Conservation (phyloP, 2,113 vertebrate genomes). For the Rhinolophus sinicus region DNA sequence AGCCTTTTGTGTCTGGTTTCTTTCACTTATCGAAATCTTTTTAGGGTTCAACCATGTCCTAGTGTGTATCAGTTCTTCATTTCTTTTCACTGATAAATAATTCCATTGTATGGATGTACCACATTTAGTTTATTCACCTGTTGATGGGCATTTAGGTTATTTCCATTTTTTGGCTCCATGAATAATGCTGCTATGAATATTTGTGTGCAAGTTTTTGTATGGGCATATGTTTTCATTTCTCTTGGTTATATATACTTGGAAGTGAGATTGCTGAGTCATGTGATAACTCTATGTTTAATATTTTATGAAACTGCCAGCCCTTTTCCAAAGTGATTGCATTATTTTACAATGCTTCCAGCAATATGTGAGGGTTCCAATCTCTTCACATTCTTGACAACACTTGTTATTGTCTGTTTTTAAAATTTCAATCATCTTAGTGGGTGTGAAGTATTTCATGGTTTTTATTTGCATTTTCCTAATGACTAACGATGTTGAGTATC, state of each 20-base stretch:
- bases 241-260: not conserved
- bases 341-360: not conserved
- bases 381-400: not conserved
- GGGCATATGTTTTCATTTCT: not conserved
- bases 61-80: not conserved
- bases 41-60: not conserved
- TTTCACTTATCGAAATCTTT: not conserved
- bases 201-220: not conserved
- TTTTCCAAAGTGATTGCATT: not conserved
- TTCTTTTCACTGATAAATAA: not conserved
- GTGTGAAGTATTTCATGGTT: not conserved
- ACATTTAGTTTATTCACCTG: not conserved
- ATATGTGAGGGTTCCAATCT: not conserved
- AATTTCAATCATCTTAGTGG: not conserved
- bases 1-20: not conserved
- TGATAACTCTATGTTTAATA: not conserved
- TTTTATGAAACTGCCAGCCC: not conserved
- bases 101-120: not conserved
- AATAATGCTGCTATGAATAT: not conserved
- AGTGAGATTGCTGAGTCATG: not conserved
- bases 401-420: not conserved
- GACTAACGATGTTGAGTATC: not conserved
- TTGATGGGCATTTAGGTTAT: not conserved
- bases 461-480: slow-evolving; percentile 36
- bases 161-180: not conserved